These are phyloP conservation scores for Agrotis puta DNA, from an alignment of 2,888 invertebrate genomes.

Conservation along the genomic window DNA sequence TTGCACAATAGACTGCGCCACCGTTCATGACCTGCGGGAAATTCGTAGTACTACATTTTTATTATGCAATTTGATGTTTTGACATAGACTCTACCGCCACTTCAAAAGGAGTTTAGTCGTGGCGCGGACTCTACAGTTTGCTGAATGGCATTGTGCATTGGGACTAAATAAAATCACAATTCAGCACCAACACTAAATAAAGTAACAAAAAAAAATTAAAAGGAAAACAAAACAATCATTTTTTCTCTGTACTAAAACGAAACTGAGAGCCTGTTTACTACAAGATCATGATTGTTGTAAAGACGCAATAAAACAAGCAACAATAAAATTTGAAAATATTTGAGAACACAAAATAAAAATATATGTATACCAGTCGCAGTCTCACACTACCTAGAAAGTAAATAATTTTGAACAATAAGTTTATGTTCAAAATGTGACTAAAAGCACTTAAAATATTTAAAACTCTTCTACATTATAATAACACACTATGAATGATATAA, in stretches of 20 bases:
- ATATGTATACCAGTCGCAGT: slow-evolving; percentile 6
- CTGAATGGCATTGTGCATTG: neutral
- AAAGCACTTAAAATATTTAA: slow-evolving; percentile 22
- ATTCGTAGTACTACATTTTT: too few species aligned
- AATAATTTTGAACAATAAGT: slow-evolving; percentile 2
- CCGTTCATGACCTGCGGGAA: too few species aligned
- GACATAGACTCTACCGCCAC: too few species aligned
- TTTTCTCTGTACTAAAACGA: neutral
- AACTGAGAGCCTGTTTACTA: neutral
- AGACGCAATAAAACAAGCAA: slow-evolving; percentile 23
- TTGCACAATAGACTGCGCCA: neutral
- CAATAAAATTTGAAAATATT: slow-evolving; percentile 23
- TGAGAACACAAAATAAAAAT: slow-evolving; percentile 32
- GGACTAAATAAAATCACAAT: slow-evolving; percentile 58
- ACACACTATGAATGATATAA: neutral
- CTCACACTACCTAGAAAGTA: slow-evolving; percentile 19
- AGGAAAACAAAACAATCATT: slow-evolving; percentile 34
- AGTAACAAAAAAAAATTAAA: slow-evolving; percentile 29
- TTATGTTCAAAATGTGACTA: slow-evolving; percentile 16
- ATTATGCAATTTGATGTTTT: too few species aligned
- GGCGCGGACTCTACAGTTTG: neutral
- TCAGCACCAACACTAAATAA: slow-evolving; percentile 45
- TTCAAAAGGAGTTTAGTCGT: too few species aligned
- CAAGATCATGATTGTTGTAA: slow-evolving; percentile 29
- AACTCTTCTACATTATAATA: slow-evolving; percentile 9